Conservation (phyloP, 2,888 invertebrate genomes). For the Physocephala rufipes region DNA sequence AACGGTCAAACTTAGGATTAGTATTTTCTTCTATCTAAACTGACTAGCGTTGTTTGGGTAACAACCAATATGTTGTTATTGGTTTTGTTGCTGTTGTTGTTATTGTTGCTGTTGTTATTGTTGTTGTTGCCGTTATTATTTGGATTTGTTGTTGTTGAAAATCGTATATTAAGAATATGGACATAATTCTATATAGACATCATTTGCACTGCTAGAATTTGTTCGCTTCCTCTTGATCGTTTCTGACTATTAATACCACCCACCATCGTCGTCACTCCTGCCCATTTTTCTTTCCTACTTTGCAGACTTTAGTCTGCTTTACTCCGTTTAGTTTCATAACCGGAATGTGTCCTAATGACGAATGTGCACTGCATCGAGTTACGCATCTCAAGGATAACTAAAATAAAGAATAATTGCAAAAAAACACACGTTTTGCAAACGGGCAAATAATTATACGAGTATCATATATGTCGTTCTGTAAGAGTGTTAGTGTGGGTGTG, state of each 20-base stretch:
- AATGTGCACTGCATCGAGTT: slow-evolving; percentile 26
- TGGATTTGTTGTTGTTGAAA: no score
- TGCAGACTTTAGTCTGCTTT: not conserved
- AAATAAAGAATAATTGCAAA: slow-evolving; percentile 31
- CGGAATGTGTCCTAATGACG: slow-evolving; percentile 27
- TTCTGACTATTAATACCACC: not conserved
- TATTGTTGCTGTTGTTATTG: no score
- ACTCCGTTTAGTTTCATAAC: no score
- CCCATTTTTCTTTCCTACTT: not conserved
- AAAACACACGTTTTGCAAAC: not conserved
- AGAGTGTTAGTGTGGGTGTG: no score
- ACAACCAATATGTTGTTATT: no score
- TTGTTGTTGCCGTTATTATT: no score
- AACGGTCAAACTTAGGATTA: slow-evolving; percentile 18
- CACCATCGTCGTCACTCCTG: not conserved
- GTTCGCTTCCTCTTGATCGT: not conserved
- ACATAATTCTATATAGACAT: no score
- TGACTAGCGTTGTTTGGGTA: slow-evolving; percentile 1
- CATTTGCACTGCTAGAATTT: no score
- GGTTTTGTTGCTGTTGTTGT: no score
- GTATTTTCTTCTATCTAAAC: slow-evolving; percentile 20
- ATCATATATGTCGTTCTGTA: no score
- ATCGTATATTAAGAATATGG: no score
- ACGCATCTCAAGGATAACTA: slow-evolving; percentile 20
- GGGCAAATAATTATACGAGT: not conserved